A percentile compares a stretch with the other conserved stretches of the same genome.
Evolutionary conservation across 23 tunicate genomes (phyloP).

Genomic region (Diplosoma virens): DNA sequence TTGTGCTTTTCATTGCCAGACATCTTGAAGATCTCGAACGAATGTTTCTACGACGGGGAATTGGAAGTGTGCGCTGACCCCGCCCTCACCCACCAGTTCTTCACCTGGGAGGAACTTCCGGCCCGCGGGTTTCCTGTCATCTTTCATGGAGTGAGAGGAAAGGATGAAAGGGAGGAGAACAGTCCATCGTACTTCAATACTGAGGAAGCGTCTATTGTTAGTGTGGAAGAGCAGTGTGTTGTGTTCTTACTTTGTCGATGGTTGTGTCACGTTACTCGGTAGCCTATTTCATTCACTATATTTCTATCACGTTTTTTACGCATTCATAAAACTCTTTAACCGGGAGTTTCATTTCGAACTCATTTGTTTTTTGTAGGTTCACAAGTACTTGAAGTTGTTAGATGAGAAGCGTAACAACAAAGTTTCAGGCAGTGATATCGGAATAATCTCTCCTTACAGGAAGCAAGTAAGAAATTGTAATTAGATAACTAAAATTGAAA

Average conservation of each 20-base stretch:
- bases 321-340: no score
- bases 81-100: conserved; percentile 17
- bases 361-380: background rate
- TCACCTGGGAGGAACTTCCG: conserved; percentile 56
- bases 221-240: no score
- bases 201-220: conserved; percentile 39
- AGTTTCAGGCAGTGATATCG: conserved; percentile 50
- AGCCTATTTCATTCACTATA: no score
- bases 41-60: conserved; percentile 60
- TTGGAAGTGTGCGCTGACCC: conserved; percentile 54
- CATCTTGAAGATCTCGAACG: conserved; percentile 56
- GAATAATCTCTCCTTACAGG: conserved; percentile 78
- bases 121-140: conserved; percentile 52
- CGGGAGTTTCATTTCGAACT: no score
- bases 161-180: conserved; percentile 60
- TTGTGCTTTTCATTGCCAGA: conserved; percentile 9
- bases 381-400: no score
- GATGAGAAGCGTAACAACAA: no score
- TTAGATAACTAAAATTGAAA: no score
- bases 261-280: no score
- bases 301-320: no score
- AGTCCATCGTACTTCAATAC: conserved; percentile 81
- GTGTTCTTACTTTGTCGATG: no score
- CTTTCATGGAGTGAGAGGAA: conserved; percentile 75
- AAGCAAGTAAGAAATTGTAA: conserved; percentile 56